Conservation (phyloP, 1,140 invertebrate genomes). For the Caerostris extrusa region DNA sequence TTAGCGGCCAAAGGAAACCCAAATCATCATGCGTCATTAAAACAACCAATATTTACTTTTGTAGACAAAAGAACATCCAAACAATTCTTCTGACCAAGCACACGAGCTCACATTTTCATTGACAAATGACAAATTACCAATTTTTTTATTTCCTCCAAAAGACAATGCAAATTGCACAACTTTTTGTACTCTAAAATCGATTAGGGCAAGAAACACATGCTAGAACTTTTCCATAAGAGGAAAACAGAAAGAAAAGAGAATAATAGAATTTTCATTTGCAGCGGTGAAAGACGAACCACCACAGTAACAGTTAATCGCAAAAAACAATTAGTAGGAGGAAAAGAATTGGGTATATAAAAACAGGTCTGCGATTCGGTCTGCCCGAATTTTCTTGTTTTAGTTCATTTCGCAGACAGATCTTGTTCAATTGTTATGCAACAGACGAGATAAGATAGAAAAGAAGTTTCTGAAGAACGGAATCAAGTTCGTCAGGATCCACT, state of each 20-base stretch:
- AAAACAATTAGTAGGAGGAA: neutral
- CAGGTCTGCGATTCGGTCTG: neutral
- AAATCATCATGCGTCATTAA: too few species aligned
- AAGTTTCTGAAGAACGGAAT: neutral
- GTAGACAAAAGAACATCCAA: too few species aligned
- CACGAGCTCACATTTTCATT: too few species aligned
- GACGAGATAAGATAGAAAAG: neutral
- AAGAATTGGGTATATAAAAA: neutral
- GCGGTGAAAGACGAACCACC: neutral
- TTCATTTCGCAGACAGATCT: neutral
- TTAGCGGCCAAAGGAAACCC: too few species aligned
- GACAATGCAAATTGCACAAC: too few species aligned
- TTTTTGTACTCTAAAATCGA: too few species aligned
- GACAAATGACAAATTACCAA: too few species aligned
- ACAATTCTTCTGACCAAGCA: too few species aligned
- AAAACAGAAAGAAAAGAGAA: neutral
- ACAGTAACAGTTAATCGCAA: neutral
- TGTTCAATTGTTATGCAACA: constrained; percentile 23
- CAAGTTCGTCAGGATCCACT: constrained; percentile 16
- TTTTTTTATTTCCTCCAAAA: too few species aligned
- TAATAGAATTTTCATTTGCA: neutral
- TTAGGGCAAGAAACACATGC: too few species aligned
- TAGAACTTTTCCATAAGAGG: neutral
- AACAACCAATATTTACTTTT: too few species aligned
- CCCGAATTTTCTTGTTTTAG: neutral